Percentiles rank a stretch among this genome's conserved stretches.
These are phyloP conservation scores for Chionodraco myersi DNA, from an alignment of 2,113 vertebrate genomes.

Conservation along the genomic window DNA sequence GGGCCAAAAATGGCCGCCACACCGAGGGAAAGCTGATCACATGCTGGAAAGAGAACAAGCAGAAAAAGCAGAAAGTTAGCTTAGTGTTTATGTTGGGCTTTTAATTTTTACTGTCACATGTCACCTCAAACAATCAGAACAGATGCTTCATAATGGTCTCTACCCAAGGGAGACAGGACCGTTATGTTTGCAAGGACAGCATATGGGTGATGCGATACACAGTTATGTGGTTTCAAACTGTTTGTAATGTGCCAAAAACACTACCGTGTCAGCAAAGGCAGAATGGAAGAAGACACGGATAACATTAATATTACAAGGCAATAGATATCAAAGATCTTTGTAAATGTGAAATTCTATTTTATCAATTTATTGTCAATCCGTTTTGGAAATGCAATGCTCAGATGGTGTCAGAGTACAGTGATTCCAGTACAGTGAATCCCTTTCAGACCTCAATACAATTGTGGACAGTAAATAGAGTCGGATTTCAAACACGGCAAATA, in stretches of 20 bases:
- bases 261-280: background rate
- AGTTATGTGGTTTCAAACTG: background rate
- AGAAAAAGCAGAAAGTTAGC: background rate
- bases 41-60: constrained; percentile 82
- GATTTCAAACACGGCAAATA: background rate
- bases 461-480: background rate
- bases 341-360: background rate
- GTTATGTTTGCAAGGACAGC: background rate
- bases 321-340: background rate
- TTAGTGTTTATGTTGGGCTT: background rate
- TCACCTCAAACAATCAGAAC: background rate
- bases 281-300: background rate
- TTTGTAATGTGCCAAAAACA: background rate
- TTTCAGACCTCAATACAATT: background rate
- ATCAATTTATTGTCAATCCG: background rate
- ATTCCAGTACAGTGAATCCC: background rate
- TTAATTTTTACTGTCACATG: background rate
- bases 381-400: no score
- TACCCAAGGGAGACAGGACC: background rate
- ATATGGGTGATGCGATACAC: background rate
- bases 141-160: background rate
- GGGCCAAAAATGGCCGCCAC: constrained; percentile 96
- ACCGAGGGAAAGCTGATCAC: constrained; percentile 96
- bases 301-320: background rate
- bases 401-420: background rate